Evolutionary conservation across 2,797 vertebrate genomes (phyloP).

Genomic region (Amazona ochrocephala): DNA sequence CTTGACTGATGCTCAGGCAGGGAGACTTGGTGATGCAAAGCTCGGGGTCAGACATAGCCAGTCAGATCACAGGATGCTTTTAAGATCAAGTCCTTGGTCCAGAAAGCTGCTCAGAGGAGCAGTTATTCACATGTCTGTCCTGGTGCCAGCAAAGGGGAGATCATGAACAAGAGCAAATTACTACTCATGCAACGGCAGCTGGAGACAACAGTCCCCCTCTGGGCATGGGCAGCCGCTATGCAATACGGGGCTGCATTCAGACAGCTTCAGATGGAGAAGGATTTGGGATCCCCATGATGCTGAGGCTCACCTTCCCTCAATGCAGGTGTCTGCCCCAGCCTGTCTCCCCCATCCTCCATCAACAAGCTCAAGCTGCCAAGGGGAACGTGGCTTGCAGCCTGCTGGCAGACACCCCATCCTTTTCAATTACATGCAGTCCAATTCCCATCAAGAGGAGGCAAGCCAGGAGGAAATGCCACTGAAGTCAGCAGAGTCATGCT

Average conservation of each 20-base stretch:
- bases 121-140: neutral
- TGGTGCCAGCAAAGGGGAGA: neutral
- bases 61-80: neutral
- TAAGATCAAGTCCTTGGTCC: neutral
- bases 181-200: neutral
- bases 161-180: neutral
- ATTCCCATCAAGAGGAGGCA: slow-evolving; percentile 5
- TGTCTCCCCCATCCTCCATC: neutral
- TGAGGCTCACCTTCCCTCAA: accelerated
- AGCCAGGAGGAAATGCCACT: slow-evolving; percentile 62
- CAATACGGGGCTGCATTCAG: accelerated
- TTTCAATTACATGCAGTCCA: slow-evolving; percentile 37
- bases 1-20: neutral
- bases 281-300: neutral
- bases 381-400: neutral
- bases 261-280: neutral
- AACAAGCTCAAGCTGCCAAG: slow-evolving; percentile 22
- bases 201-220: neutral
- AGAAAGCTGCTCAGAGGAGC: neutral
- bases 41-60: neutral
- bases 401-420: slow-evolving; percentile 44
- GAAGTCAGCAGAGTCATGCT: neutral
- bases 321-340: neutral
- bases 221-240: neutral
- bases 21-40: accelerated